These are phyloP conservation scores for Polypterus bichir DNA, from an alignment of 2,113 vertebrate species.

Conservation along the genomic window DNA sequence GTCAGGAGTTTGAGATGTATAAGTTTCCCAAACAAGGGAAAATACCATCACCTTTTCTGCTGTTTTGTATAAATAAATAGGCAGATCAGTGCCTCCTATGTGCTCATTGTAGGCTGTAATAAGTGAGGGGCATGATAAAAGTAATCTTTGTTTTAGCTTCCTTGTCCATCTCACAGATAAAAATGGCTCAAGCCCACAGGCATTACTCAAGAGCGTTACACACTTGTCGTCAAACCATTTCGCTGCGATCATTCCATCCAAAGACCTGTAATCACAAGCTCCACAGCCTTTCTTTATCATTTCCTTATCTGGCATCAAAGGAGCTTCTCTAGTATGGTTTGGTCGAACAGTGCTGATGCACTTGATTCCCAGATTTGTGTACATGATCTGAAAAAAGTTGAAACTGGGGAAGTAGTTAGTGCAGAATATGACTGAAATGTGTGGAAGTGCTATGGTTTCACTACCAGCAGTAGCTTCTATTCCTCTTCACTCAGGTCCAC, in stretches of 20 bases:
- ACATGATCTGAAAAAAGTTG: slow-evolving; percentile 19
- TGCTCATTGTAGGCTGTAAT: slow-evolving; percentile 17
- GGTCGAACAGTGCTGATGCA: slow-evolving; percentile 14
- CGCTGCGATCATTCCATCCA: slow-evolving; percentile 20
- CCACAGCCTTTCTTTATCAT: slow-evolving; percentile 20
- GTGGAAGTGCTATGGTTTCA: slow-evolving; percentile 1
- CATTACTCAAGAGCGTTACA: slow-evolving; percentile 22
- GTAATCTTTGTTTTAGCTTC: slow-evolving; percentile 9
- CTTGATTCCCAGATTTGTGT: slow-evolving; percentile 12
- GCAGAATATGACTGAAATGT: no score
- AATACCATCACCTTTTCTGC: slow-evolving; percentile 13
- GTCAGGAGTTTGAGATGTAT: slow-evolving; percentile 17
- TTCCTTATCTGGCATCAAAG: slow-evolving; percentile 18
- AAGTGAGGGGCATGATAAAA: slow-evolving; percentile 18
- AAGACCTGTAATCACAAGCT: slow-evolving; percentile 19
- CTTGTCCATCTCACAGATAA: slow-evolving; percentile 16
- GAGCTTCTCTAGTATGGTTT: slow-evolving; percentile 17
- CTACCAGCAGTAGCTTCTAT: no score
- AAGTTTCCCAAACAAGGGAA: slow-evolving; percentile 17
- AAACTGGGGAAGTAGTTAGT: slow-evolving; percentile 13
- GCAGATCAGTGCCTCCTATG: slow-evolving; percentile 15
- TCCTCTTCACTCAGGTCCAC: no score
- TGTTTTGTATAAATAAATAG: slow-evolving; percentile 15
- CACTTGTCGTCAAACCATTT: slow-evolving; percentile 27
- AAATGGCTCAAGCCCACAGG: slow-evolving; percentile 22